phyloP scores from a whole-genome alignment of 37 sponge, comb jelly and placozoan genomes.

The Crambe crambe region DNA sequence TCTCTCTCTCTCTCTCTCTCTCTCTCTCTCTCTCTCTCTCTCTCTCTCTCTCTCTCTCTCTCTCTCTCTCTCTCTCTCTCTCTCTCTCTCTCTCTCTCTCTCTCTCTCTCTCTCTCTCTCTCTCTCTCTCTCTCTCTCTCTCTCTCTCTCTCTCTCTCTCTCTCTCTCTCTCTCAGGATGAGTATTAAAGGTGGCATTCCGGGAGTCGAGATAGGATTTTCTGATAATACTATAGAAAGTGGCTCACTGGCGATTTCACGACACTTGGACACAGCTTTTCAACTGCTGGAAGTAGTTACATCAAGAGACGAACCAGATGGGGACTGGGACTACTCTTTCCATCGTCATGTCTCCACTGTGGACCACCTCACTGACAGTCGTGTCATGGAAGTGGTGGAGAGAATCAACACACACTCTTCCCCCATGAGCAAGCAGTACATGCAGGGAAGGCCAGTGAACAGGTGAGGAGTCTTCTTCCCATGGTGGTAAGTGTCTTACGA shows the following conservation, averaged over 20 bases:
- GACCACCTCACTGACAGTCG: not conserved
- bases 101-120: no score
- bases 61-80: no score
- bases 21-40: no score
- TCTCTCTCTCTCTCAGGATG: not conserved
- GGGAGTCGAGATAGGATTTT: not conserved
- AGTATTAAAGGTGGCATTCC: not conserved
- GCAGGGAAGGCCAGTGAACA: not conserved
- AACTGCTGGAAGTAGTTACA: not conserved
- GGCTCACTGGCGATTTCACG: not conserved
- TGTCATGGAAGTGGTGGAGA: not conserved
- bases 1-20: no score
- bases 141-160: no score
- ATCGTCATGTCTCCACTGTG: not conserved
- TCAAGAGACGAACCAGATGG: not conserved
- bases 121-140: no score
- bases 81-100: no score
- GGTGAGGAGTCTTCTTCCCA: no score
- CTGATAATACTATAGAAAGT: not conserved
- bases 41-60: no score
- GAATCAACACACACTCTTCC: not conserved
- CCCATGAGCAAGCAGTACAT: constrained; percentile 1
- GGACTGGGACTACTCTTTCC: not conserved
- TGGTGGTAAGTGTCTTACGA: no score
- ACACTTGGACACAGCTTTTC: not conserved